Conservation (phyloP, 2,797 vertebrate genomes). For the Thunnus albacares region DNA sequence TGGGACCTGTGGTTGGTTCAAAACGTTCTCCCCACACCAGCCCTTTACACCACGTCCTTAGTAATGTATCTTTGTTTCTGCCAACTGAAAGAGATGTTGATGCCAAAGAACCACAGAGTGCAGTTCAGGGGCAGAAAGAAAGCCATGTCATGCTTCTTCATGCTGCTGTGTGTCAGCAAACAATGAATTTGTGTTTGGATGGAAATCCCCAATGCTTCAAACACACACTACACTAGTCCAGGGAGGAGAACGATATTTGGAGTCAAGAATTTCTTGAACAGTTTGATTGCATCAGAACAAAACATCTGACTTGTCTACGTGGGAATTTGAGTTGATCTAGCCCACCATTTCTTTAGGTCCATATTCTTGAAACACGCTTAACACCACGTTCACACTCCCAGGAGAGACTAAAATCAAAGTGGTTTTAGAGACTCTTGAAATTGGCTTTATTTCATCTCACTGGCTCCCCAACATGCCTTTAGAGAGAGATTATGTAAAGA, state of each 20-base stretch:
- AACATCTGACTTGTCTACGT: background rate
- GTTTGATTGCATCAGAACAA: background rate
- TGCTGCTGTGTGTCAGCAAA: background rate
- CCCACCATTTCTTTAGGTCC: background rate
- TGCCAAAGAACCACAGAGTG: conserved; percentile 1
- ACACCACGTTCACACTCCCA: background rate
- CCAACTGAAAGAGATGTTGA: no score
- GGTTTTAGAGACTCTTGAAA: conserved; percentile 10
- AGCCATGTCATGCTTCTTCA: background rate
- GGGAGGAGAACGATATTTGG: background rate
- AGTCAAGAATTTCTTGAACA: background rate
- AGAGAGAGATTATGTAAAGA: conserved; percentile 13
- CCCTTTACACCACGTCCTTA: background rate
- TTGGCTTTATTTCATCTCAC: conserved; percentile 11
- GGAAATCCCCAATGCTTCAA: background rate
- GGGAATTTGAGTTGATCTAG: background rate
- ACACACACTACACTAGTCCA: background rate
- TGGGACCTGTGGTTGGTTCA: conserved; percentile 1
- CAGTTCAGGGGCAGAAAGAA: background rate
- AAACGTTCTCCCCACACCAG: background rate
- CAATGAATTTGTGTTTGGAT: background rate
- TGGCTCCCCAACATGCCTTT: background rate
- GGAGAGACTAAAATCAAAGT: conserved; percentile 20
- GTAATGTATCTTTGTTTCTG: background rate
- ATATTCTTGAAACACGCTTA: conserved; percentile 2